Evolutionary conservation across 2,888 invertebrate genomes (phyloP).

Genomic region (Cistogaster globosa): DNA sequence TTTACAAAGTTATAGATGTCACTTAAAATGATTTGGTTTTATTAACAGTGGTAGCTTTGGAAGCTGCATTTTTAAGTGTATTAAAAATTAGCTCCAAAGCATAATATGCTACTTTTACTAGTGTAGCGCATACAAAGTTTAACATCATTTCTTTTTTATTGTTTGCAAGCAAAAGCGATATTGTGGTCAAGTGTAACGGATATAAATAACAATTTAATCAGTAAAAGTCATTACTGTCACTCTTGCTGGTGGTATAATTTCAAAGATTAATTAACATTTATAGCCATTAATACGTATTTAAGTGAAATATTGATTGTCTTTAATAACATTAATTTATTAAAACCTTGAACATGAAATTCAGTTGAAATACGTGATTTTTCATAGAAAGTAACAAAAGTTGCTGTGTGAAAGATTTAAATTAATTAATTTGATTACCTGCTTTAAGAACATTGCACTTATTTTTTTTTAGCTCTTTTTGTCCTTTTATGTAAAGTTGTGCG

Average conservation of each 20-base stretch:
- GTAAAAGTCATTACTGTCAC: constrained; percentile 12
- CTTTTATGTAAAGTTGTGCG: neutral
- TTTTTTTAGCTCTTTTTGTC: too few species aligned
- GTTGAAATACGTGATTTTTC: constrained; percentile 22
- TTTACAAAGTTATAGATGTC: too few species aligned
- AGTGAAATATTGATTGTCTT: constrained; percentile 11
- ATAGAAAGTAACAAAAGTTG: neutral
- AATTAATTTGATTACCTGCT: constrained; percentile 64
- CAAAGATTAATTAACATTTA: constrained; percentile 64
- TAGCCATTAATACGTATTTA: constrained; percentile 39
- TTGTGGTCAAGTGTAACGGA: too few species aligned
- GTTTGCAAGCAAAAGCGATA: too few species aligned
- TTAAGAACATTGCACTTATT: constrained; percentile 21
- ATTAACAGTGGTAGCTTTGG: too few species aligned
- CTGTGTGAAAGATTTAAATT: constrained; percentile 6
- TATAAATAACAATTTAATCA: constrained; percentile 42
- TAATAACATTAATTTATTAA: constrained; percentile 32
- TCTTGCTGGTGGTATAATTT: constrained; percentile 32
- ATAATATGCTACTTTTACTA: too few species aligned
- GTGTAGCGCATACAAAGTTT: too few species aligned
- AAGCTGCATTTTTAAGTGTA: too few species aligned
- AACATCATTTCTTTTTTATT: too few species aligned
- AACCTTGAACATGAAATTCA: constrained; percentile 8
- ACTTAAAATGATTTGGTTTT: too few species aligned
- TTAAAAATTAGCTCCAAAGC: too few species aligned